Percentiles rank a stretch among this genome's conserved stretches.
Conservation (phyloP, 2,888 invertebrate species). For the Serripes groenlandicus region DNA sequence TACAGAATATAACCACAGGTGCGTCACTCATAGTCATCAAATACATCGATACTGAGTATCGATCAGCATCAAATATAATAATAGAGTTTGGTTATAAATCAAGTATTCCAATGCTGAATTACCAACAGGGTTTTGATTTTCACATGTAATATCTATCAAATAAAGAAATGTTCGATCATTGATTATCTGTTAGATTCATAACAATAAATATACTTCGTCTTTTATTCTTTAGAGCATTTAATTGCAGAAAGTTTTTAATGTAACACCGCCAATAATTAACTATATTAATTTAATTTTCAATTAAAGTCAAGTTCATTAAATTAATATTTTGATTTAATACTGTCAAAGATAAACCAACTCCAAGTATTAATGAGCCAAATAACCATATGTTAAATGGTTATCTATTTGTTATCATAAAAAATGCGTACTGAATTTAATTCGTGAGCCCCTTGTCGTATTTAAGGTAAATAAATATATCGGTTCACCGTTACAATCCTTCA, state of each 20-base stretch:
- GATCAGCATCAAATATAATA: too few relatives aligned
- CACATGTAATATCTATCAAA: too few relatives aligned
- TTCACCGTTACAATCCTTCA: neutral
- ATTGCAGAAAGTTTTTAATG: neutral
- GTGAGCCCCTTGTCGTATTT: neutral
- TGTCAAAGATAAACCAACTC: neutral
- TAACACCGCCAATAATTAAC: neutral
- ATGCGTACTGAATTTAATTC: neutral
- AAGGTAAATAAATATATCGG: neutral
- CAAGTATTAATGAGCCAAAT: neutral
- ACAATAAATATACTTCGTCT: neutral
- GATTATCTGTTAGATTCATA: neutral
- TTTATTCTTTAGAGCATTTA: neutral
- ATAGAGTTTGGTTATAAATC: too few relatives aligned
- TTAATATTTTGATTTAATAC: too few relatives aligned
- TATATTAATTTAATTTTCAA: neutral
- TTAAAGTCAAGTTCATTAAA: neutral
- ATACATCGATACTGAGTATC: too few relatives aligned
- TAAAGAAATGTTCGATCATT: too few relatives aligned
- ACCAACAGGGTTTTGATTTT: too few relatives aligned
- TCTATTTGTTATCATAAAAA: neutral
- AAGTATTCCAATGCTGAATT: too few relatives aligned
- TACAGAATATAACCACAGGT: slow-evolving; percentile 1
- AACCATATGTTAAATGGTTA: neutral
- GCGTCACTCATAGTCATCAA: too few relatives aligned